Base-by-base conservation (phyloP, 2,797 vertebrate species). In the Acanthornis magna region DNA sequence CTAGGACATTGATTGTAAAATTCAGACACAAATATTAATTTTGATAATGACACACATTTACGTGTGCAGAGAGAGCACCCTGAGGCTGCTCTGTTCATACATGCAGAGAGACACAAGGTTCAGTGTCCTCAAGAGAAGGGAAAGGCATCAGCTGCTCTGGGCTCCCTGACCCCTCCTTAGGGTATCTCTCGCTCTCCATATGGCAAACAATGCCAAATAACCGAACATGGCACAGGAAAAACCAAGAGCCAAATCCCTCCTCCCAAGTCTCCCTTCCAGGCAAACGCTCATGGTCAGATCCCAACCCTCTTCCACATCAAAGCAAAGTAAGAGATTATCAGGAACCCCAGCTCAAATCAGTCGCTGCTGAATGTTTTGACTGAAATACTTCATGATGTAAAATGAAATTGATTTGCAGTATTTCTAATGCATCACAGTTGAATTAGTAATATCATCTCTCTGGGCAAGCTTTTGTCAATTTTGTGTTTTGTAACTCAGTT, bases 391-490 rank as follows among this genome's bases (percentile, higher is more conserved):
- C 32, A 65, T 29, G 50, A 84, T 38, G 60, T 85, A 93, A 95
- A 97, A 96, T 85, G 55, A 96, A 97, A 95, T 22, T 55, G 27
- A 75, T 95, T 83, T 95, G 85, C 70, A 96, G 66, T 36, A 74
- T 93, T 85, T 81, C 75, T 91, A 96, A 90, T 76, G 50, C 92
- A 94, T 88, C 85, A 92, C 8, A 23, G 57, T 95, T 97, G 95
- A 97, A 97, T 96, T 96, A 96, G 76, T 75, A 96, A 83, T 93
- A 96, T 94, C 22, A 88, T 88, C 93, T 96, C 54, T 70, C 82
- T 88, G 51, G 36, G 67, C 54, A 95, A 89, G 63, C 55, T 67
- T 80, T 51, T 84, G 95, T 95, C 93, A 88, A 88, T 60, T 67
- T n/a, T 53, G 16, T 23, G 7, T n/a, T 60, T 32, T 14, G 5